phyloP scores from a whole-genome alignment of 2,113 vertebrate species.

The Cygnus buccinator region DNA sequence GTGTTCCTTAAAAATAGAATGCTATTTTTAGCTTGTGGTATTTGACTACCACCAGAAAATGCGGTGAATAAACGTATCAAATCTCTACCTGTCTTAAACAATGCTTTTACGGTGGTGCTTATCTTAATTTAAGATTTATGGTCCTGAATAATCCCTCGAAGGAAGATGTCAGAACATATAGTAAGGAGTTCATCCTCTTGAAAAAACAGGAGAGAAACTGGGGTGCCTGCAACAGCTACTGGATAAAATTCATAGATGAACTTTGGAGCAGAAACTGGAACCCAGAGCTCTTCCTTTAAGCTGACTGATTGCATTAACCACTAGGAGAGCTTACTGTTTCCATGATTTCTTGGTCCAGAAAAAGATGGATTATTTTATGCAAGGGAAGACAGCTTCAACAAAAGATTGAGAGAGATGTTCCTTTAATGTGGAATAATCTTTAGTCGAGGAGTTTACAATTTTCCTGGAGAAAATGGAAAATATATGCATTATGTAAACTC shows the following conservation, averaged over 20 bases:
- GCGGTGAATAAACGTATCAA: neutral
- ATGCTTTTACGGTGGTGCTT: neutral
- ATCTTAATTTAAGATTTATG: neutral
- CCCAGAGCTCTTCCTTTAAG: neutral
- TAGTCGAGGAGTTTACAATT: neutral
- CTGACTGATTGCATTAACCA: neutral
- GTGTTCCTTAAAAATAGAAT: neutral
- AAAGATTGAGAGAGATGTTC: neutral
- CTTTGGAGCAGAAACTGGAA: neutral
- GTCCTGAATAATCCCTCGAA: neutral
- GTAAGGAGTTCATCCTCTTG: neutral
- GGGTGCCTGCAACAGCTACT: neutral
- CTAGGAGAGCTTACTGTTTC: neutral
- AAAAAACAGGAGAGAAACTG: neutral
- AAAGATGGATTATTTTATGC: neutral
- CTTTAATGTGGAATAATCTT: neutral
- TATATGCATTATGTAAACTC: neutral
- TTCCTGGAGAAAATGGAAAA: neutral
- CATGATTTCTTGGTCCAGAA: neutral
- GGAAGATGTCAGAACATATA: neutral
- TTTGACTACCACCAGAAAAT: slow-evolving; percentile 4
- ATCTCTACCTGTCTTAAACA: neutral
- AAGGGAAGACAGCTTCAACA: neutral
- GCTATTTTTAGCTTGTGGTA: neutral
- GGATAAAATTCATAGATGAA: neutral